Evolutionary conservation across 35 echinoderm and acorn worm species (phyloP).

Genomic region (Heliocidaris tuberculata): DNA sequence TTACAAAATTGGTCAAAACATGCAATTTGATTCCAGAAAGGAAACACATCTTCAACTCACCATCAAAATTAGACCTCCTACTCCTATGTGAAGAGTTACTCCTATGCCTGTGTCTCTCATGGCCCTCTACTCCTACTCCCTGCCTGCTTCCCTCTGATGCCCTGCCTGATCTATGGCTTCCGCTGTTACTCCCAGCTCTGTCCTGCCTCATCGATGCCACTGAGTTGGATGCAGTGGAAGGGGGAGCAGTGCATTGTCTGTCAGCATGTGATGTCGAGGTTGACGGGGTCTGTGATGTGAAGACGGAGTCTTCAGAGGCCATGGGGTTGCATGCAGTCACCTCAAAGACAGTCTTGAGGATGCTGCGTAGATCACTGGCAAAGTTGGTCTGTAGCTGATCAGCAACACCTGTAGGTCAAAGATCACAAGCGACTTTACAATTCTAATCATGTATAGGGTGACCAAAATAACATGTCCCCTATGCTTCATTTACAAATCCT

Average conservation of each 20-base stretch:
- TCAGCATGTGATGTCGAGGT: not conserved
- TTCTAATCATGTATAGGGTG: not conserved
- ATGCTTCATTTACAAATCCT: not conserved
- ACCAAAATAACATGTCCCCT: not conserved
- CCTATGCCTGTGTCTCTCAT: not conserved
- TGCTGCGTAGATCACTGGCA: slow-evolving; percentile 87
- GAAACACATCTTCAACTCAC: not conserved
- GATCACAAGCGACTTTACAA: not conserved
- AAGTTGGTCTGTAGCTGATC: slow-evolving; percentile 98
- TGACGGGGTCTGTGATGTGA: not conserved
- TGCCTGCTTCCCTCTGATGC: not conserved
- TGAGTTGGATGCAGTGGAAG: not conserved
- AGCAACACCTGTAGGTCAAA: slow-evolving; percentile 74
- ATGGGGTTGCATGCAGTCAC: slow-evolving; percentile 61
- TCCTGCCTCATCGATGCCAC: not conserved
- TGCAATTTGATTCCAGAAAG: not conserved
- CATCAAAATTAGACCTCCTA: slow-evolving; percentile 20
- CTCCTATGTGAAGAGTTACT: slow-evolving; percentile 39
- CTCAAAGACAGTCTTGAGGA: slow-evolving; percentile 94
- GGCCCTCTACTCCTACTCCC: not conserved
- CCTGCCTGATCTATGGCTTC: not conserved
- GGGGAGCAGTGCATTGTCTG: not conserved
- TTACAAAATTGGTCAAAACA: not conserved
- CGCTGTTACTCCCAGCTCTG: slow-evolving; percentile 31
- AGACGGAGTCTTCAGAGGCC: slow-evolving; percentile 11